Evolutionary conservation across 2,113 vertebrate genomes (phyloP).

Genomic region (Sphyrna mokarran): DNA sequence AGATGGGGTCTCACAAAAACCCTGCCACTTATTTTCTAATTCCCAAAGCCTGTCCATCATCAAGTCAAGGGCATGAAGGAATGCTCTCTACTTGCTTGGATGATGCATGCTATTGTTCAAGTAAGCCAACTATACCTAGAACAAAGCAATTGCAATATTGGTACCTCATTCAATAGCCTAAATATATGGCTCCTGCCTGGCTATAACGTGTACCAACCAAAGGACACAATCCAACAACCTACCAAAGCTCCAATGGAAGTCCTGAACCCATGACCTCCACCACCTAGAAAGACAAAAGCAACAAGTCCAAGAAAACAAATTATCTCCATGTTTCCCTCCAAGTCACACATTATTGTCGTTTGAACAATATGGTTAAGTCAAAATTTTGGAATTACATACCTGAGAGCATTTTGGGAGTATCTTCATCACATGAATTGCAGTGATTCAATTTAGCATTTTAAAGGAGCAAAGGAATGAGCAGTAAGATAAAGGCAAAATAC

Average conservation of each 20-base stretch:
- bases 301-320: background rate
- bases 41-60: background rate
- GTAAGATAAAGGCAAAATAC: too few species aligned
- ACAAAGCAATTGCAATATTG: background rate
- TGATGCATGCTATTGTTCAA: background rate
- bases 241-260: background rate
- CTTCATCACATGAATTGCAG: background rate
- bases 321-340: background rate
- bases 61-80: background rate
- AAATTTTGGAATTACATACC: background rate
- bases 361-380: background rate
- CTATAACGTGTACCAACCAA: background rate
- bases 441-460: background rate
- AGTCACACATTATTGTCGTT: background rate
- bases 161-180: background rate
- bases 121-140: background rate
- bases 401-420: background rate
- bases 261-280: background rate
- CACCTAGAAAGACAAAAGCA: background rate
- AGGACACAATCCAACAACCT: background rate
- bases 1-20: too few species aligned
- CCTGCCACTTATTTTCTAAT: background rate
- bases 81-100: background rate
- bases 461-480: background rate
- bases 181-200: background rate